Evolutionary conservation across 2,888 invertebrate species (phyloP), one percentile per base, ranked within the genome.

Genomic region (Chaitophorus viminalis): DNA sequence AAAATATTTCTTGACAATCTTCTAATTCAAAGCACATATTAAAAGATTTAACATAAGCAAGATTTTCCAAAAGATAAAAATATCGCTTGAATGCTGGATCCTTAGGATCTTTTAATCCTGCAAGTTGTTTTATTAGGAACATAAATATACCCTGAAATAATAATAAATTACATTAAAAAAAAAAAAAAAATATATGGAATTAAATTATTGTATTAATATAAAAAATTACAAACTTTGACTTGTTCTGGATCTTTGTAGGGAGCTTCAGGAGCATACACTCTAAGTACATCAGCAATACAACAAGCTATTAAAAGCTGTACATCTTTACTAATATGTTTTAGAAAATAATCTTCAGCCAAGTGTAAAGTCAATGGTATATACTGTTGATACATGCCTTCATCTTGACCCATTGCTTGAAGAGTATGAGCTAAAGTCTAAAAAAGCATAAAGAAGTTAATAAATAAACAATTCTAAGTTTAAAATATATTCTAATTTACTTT

Each of bases 1-100:
- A 97, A 92, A 99, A 98, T 90, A 99, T 98, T 92, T 98, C 98
- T 92, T 98, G 98, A 90, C 97, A 98, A 92, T 99, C 98, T 91
- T 99, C 99, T 89, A 99, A 92, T 92, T 99, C 99, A 91, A 99
- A 97, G 92, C 98, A 99, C 95, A 99, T 99, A 92, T 99, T 99
- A 92, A 99, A 99, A 0, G 98, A 98, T 92, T 99, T 99, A 68
- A 99, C 98, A 92, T 98, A 98, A 0, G 98, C 98, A 90, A 99
- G 93, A 92, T 99, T 99, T 93, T 99, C 99, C 88, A 99, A 93
- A 82, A 99, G 93, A 92, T 99, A 99, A 92, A 99, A 99, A 92
- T 99, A 99, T 90, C 98, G 94, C 92, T 99, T 99, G 92, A 99
- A 99, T 4, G 98, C 97, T 6, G 99, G 97, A 92, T 98, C 97